Evolutionary conservation across 2,888 invertebrate species (phyloP).

Genomic region (Drosophila subsilvestris): DNA sequence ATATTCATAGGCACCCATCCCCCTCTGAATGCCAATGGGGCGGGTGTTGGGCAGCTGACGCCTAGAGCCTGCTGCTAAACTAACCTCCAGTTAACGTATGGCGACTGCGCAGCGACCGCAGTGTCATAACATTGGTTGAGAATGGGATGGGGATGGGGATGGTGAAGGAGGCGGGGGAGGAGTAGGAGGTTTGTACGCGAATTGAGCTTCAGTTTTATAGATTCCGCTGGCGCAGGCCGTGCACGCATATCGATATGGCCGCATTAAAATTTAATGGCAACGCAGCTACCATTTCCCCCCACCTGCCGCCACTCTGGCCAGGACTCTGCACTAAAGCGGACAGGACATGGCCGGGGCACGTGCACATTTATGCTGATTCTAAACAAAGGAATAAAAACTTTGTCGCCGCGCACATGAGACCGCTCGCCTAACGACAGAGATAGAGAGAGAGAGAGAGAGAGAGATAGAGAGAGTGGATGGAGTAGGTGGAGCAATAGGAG

Average conservation of each 20-base stretch:
- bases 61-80: conserved; percentile 2
- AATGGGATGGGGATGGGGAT: no score
- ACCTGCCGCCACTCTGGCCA: conserved; percentile 7
- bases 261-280: conserved; percentile 82
- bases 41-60: neutral
- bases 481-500: neutral
- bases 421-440: conserved; percentile 6
- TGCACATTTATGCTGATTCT: conserved; percentile 80
- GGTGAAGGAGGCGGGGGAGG: neutral
- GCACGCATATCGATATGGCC: conserved; percentile 66
- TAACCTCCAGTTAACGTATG: conserved; percentile 29
- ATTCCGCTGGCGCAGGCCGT: conserved; percentile 25
- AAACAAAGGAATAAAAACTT: conserved; percentile 83
- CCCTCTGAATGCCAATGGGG: neutral
- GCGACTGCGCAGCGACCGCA: conserved; percentile 38
- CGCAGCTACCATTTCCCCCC: conserved; percentile 12
- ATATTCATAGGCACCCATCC: conserved; percentile 62
- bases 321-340: conserved; percentile 61
- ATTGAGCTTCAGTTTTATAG: conserved; percentile 36
- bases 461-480: neutral
- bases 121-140: neutral
- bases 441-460: no score
- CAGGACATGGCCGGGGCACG: conserved; percentile 66
- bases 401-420: conserved; percentile 80
- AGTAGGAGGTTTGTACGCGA: conserved; percentile 8